Base-by-base conservation (phyloP, 2,888 invertebrate species). In the Pseudanteris insignis region DNA sequence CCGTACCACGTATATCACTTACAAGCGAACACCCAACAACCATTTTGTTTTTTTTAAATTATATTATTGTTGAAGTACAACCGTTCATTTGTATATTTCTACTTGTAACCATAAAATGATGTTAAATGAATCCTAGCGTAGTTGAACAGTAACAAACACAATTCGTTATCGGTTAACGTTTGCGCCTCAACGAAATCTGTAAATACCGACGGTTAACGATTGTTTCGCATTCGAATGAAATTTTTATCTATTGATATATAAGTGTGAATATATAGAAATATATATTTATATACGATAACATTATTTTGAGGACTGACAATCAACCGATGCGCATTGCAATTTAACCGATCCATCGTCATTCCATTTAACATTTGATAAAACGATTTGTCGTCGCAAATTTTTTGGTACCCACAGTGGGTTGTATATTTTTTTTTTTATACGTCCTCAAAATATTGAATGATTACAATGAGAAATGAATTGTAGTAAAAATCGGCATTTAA, bases 71-170 rank as follows among this genome's bases (percentile, higher is more conserved):
- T 60, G 53, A 48, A 60, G 54, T 60, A 54, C 60, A 60, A 60
- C 25, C 46, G 54, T 60, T 60, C 54, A 60, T 60, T 60, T 60
- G 60, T 60, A 60, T 54, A 54, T 60, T 60, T 54, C 54, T 60
- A 60, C 48, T 47, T 53, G 33, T 60, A 60, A 60, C 25, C 59
- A 30, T 59, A 47, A n/a, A n/a, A 47, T 26, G 40, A 61, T 61
- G 48, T 61, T 55, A 61, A 61, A 54, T 24, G 29, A 48, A 41
- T 26, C 46, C 9, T 61, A 54, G 54, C n/a, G 21, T 60, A 18
- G 54, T 61, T 61, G 40, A 40, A 32, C 43, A 15, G 48, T 48
- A 37, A n/a, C n/a, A n/a, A n/a, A n/a, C n/a, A n/a, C n/a, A n/a
- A 54, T 60, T 54, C 47, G 60, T 50, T 28, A 47, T 24, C 47